These are phyloP conservation scores for Muricea muricata DNA, from an alignment of 92 coral and sea anemone genomes.

Conservation along the genomic window DNA sequence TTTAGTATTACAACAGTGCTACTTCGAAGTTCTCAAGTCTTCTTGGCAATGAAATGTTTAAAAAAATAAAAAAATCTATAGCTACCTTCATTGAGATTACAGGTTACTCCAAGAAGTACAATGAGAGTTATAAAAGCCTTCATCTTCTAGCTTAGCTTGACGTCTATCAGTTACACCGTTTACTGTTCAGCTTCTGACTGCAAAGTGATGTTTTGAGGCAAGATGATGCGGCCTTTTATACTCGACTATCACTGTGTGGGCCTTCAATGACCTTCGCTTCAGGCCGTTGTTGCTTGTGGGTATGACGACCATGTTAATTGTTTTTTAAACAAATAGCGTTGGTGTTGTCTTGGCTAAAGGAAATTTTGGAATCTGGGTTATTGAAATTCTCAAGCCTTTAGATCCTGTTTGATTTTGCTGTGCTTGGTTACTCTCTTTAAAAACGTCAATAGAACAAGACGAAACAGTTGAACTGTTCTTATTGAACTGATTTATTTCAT, in stretches of 20 bases:
- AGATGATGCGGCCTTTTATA: neutral
- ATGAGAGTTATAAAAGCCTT: neutral
- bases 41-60: too few species aligned
- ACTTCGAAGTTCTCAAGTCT: too few species aligned
- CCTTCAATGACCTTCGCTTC: neutral
- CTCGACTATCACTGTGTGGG: neutral
- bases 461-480: too few species aligned
- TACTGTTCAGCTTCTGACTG: neutral
- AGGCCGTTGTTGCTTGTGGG: neutral
- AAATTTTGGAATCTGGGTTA: neutral
- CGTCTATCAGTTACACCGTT: neutral
- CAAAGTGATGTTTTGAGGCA: neutral
- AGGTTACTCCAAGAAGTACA: neutral
- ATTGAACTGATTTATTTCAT: too few species aligned
- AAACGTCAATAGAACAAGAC: too few species aligned
- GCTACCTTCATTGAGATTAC: slow-evolving; percentile 8
- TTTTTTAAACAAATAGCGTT: neutral
- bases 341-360: neutral
- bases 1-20: too few species aligned
- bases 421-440: too few species aligned
- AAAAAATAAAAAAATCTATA: neutral
- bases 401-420: too few species aligned
- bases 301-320: neutral
- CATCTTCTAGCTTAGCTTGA: neutral
- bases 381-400: neutral